Base-by-base conservation (phyloP, 2,888 invertebrate species). In the Pedicia rivosa region DNA sequence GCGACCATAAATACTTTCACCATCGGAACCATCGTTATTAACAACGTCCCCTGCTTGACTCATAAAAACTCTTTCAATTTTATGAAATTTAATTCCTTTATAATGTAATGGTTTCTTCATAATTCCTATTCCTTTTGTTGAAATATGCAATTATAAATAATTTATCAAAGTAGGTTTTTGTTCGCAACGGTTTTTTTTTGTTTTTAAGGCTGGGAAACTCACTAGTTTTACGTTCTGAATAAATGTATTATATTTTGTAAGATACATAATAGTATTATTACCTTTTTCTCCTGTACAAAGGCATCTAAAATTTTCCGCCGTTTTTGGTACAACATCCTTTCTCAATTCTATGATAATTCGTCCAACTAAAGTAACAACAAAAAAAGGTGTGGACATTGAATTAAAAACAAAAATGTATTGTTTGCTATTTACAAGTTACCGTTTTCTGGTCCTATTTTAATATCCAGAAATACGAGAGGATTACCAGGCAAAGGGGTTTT, bases 1-100 rank as follows among this genome's bases (percentile, higher is more conserved):
- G 10, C 71, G 67, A 7, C 94, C 95, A 56, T 92, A 97, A 47
- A 97, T 94, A 50, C 92, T 92, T 57, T 92, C 92, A 0, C 95
- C 92, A 26, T 84, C 74, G 2, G 79, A 75, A 1, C 95, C 95
- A 65, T 92, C 76, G 26, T 75, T 75, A 53, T 73, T 70, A 4
- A 75, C 66, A 40, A 86, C 70, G 52, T 84, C 83, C 5, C 83
- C 83, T 38, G 86, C 81, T 67, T 82, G 82, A 48, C 87, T 74
- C 77, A 94, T 90, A 59, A 90, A 94, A 47, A 82, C 77, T 17
- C 83, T 73, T 39, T 90, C 70, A 16, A 87, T 80, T 67, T 71
- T 77, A 53, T 90, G 90, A 59, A 97, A 87, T 38, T 67, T 64
- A 8, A 74, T 68, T 35, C 82, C 84, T 59, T 86, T 86, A 56